A percentile compares a stretch with the other conserved stretches of the same genome.
Conservation (phyloP, 2,113 vertebrate genomes). For the Microtus pennsylvanicus region DNA sequence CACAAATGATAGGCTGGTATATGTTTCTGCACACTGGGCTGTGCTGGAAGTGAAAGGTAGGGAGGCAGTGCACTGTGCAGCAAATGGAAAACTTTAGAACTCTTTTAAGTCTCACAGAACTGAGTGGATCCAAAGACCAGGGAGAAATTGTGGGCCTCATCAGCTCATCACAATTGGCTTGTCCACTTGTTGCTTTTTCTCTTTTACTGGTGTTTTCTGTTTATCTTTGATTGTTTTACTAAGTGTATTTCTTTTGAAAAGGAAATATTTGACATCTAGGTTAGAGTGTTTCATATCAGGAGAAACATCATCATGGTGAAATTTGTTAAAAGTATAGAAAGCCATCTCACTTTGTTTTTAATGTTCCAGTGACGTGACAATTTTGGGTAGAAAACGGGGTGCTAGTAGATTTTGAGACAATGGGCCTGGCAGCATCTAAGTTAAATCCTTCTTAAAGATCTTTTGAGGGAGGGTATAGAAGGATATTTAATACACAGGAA, state of each 20-base stretch:
- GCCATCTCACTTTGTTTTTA: background rate
- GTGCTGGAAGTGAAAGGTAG: background rate
- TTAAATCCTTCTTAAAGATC: background rate
- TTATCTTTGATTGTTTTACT: background rate
- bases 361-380: background rate
- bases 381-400: slow-evolving; percentile 38
- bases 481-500: background rate
- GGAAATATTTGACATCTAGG: background rate
- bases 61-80: too few species aligned
- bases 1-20: background rate
- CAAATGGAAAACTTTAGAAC: background rate
- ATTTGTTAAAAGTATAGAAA: slow-evolving; percentile 52
- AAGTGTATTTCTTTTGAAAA: slow-evolving; percentile 33
- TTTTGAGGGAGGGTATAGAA: background rate
- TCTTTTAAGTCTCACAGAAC: background rate
- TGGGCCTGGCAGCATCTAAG: background rate
- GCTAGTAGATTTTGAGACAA: slow-evolving; percentile 18
- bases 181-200: background rate
- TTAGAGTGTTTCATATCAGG: slow-evolving; percentile 37
- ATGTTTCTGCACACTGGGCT: background rate
- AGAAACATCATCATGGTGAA: slow-evolving; percentile 47
- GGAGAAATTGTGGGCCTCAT: background rate
- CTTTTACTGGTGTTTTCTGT: background rate
- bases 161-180: background rate
- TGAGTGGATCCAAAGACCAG: background rate